Base-by-base conservation (phyloP, 2,888 invertebrate species). In the Acronicta alni region DNA sequence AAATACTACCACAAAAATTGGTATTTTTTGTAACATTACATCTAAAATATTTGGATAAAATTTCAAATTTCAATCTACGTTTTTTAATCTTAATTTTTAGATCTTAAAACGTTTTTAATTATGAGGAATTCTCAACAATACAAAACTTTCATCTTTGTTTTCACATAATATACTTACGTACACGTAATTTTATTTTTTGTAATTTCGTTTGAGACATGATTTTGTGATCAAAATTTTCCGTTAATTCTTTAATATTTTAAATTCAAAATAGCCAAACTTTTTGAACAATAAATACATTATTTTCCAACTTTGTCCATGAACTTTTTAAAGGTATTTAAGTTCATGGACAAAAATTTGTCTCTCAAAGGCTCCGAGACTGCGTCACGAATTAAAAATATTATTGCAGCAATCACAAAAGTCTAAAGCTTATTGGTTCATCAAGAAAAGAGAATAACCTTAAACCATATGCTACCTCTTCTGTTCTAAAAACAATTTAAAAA, bases 21-120 rank as follows among this genome's bases (percentile, higher is more conserved):
- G 41, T 41, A 20, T n/a, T 14, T 41, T 41, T 18, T 14, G 4
- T n/a, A 14, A 14, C 14, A 35, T n/a, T n/a, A 35, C n/a, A 35
- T 35, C 35, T 46, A 20, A 38, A 16, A 38, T 38, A 16, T 38
- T 38, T 38, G 16, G 16, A 8, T 14, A 18, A 8, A 67, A 57
- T 57, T 66, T 66, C 6, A 37, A 66, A 63, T 49, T 63, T 58
- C 37, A 30, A 42, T 45, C 39, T 63, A 66, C 20, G n/a, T 5
- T 23, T 63, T 42, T 67, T 42, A 45, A 46, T 64, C 23, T 30
- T 42, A 14, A n/a, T n/a, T n/a, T n/a, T n/a, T n/a, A n/a, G n/a
- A n/a, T n/a, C n/a, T n/a, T n/a, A n/a, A n/a, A n/a, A n/a, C n/a
- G n/a, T n/a, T n/a, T n/a, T n/a, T n/a, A n/a, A n/a, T n/a, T n/a